A percentile compares a stretch with the other conserved stretches of the same genome.
Evolutionary conservation across 1,140 invertebrate genomes (phyloP).

Genomic region (Drusus annulatus): DNA sequence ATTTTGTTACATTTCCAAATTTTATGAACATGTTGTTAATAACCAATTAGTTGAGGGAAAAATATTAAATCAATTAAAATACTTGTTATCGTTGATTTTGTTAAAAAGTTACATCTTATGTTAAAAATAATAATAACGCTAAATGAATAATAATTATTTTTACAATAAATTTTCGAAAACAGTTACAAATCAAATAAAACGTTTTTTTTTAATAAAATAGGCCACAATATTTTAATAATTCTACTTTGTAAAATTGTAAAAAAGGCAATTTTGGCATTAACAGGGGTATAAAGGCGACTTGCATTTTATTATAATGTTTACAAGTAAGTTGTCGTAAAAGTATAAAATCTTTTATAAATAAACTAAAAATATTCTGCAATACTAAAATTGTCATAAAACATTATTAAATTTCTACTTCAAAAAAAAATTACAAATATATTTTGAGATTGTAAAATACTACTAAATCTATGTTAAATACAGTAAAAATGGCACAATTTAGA

Average conservation of each 20-base stretch:
- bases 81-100: slow-evolving; percentile 1
- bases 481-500: slow-evolving; percentile 23
- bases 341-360: not conserved
- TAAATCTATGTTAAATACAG: not conserved
- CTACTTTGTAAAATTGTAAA: slow-evolving; percentile 29
- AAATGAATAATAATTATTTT: slow-evolving; percentile 17
- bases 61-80: no score
- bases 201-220: slow-evolving; percentile 15
- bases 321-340: not conserved
- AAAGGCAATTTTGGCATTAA: slow-evolving; percentile 44
- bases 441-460: not conserved
- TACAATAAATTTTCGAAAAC: no score
- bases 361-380: no score
- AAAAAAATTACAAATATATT: no score
- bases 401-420: no score
- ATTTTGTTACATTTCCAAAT: slow-evolving; percentile 50
- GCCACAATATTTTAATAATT: not conserved
- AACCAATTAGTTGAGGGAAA: not conserved
- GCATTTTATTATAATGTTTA: not conserved
- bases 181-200: not conserved
- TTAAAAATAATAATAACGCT: slow-evolving; percentile 9
- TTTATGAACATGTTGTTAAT: slow-evolving; percentile 28
- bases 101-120: slow-evolving; percentile 25
- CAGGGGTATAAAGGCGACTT: not conserved
- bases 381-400: no score